These are phyloP conservation scores for Idaea aversata DNA, from an alignment of 2,888 invertebrate species.

Conservation along the genomic window DNA sequence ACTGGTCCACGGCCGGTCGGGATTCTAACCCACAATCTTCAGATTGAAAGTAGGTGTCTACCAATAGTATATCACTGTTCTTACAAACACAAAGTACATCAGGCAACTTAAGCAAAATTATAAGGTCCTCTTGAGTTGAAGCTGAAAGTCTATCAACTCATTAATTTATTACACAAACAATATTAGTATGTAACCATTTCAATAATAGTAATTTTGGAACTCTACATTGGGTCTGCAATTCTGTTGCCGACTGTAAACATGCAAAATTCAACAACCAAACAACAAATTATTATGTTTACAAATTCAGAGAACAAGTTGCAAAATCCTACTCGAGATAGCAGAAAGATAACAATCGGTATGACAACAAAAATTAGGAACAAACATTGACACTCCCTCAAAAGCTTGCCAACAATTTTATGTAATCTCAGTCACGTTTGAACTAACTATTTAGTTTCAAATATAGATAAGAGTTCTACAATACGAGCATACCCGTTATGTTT, in stretches of 20 bases:
- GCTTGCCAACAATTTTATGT: conserved; percentile 42
- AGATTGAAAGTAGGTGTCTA: no score
- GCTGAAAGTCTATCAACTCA: no score
- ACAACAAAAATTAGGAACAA: conserved; percentile 36
- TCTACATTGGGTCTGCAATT: not conserved
- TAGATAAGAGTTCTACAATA: conserved; percentile 52
- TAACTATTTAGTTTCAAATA: conserved; percentile 57
- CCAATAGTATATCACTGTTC: no score
- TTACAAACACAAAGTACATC: no score
- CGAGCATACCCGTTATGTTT: conserved; percentile 55
- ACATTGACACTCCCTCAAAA: conserved; percentile 50
- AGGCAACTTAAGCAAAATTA: no score
- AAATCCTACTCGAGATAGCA: not conserved
- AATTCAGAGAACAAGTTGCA: not conserved
- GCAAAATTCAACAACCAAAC: not conserved
- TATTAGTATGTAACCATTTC: no score
- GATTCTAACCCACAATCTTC: no score
- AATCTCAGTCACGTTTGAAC: conserved; percentile 65
- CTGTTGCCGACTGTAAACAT: not conserved
- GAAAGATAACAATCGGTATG: conserved; percentile 13
- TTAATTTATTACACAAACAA: no score
- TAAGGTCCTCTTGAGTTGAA: no score
- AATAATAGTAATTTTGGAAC: no score
- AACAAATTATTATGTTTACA: not conserved
- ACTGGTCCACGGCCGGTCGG: no score